Evolutionary conservation across 2,113 vertebrate species (phyloP).

Genomic region (Antidorcas marsupialis): DNA sequence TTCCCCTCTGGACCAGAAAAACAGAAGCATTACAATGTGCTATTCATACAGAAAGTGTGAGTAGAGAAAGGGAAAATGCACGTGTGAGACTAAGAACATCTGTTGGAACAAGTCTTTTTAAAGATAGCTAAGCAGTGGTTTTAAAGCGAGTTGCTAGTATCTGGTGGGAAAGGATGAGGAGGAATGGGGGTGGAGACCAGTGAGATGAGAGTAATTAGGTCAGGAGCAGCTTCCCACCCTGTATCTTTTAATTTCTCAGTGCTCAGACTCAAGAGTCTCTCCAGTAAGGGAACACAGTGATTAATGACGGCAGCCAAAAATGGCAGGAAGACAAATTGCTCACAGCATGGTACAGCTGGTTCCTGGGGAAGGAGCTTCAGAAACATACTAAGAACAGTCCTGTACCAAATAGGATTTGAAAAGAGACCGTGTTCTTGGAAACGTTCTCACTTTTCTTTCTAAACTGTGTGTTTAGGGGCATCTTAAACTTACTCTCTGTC

Average conservation of each 20-base stretch:
- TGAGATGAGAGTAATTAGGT: background rate
- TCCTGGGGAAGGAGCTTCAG: background rate
- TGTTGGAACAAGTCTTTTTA: conserved; percentile 60
- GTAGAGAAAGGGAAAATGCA: conserved; percentile 71
- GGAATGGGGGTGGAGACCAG: background rate
- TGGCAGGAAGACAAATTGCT: conserved; percentile 55
- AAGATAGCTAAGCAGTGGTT: conserved; percentile 64
- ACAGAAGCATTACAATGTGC: conserved; percentile 74
- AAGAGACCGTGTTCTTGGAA: background rate
- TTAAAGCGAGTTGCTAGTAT: background rate
- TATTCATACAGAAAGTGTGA: conserved; percentile 79
- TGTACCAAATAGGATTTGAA: background rate
- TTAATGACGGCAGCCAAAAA: conserved; percentile 42
- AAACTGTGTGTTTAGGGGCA: background rate
- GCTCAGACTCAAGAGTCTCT: background rate
- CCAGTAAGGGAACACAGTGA: conserved; percentile 33
- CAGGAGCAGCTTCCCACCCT: background rate
- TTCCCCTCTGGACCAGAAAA: conserved; percentile 64
- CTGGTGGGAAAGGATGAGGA: background rate
- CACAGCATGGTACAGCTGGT: background rate
- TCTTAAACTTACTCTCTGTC: background rate
- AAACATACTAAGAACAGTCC: background rate
- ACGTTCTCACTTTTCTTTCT: background rate
- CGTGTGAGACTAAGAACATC: conserved; percentile 79
- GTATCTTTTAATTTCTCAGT: conserved; percentile 18